Percentiles rank a stretch among this genome's conserved stretches.
phyloP scores from a whole-genome alignment of 1,140 invertebrate species.

The Apis laboriosa region DNA sequence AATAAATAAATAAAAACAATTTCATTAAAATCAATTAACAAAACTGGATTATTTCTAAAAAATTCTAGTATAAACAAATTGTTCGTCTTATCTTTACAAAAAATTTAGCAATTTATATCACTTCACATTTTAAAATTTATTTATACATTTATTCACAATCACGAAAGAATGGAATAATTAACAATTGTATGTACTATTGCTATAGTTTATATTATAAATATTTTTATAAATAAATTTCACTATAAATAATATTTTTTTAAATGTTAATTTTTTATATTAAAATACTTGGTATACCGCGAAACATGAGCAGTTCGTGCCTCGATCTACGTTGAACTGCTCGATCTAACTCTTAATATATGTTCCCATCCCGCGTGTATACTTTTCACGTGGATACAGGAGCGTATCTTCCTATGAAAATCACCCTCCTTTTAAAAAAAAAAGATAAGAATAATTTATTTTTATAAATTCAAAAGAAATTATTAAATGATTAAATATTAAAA shows the following conservation, averaged over 20 bases:
- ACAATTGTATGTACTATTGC: background rate
- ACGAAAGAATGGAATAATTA: too few relatives aligned
- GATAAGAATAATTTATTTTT: too few relatives aligned
- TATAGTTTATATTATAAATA: too few relatives aligned
- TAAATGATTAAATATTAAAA: background rate
- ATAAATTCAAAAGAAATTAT: background rate
- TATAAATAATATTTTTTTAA: background rate
- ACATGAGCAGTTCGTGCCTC: background rate
- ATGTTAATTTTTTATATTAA: background rate
- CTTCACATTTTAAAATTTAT: background rate
- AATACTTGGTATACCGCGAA: background rate
- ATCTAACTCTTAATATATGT: background rate
- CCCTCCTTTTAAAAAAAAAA: background rate
- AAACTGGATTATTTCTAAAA: background rate
- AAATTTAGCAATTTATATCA: background rate
- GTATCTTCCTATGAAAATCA: conserved; percentile 5
- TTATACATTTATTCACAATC: background rate
- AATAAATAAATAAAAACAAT: background rate
- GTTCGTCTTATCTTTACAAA: background rate
- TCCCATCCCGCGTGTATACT: conserved; percentile 18
- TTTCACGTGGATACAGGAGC: conserved; percentile 32
- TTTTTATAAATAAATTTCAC: background rate
- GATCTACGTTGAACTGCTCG: conserved; percentile 6
- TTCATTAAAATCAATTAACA: too few relatives aligned
- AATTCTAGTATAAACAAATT: background rate